These are phyloP conservation scores for Malacosoma neustria DNA, from an alignment of 2,888 invertebrate species.

Conservation along the genomic window DNA sequence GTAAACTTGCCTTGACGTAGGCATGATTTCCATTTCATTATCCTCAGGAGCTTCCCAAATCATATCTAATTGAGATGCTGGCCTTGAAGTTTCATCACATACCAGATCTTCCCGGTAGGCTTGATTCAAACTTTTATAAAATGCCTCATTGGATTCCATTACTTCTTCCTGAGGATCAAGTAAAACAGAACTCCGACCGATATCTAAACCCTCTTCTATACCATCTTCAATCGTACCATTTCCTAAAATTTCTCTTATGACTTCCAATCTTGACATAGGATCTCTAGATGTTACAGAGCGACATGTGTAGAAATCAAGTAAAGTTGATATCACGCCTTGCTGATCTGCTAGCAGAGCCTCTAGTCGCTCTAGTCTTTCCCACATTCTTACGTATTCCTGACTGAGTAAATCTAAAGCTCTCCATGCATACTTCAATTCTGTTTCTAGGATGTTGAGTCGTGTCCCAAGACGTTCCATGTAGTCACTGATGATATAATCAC, in stretches of 20 bases:
- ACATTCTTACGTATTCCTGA: slow-evolving; percentile 95
- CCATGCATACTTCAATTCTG: slow-evolving; percentile 95
- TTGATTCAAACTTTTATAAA: slow-evolving; percentile 90
- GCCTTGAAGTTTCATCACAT: slow-evolving; percentile 76
- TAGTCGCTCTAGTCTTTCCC: slow-evolving; percentile 91
- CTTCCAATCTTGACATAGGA: slow-evolving; percentile 70
- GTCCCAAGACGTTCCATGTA: slow-evolving; percentile 94
- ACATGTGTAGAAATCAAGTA: slow-evolving; percentile 85
- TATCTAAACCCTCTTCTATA: slow-evolving; percentile 78
- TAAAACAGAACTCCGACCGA: slow-evolving; percentile 53
- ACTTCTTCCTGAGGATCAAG: slow-evolving; percentile 59
- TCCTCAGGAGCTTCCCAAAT: slow-evolving; percentile 92
- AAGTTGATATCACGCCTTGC: slow-evolving; percentile 91
- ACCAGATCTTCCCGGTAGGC: slow-evolving; percentile 89
- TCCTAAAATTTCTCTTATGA: slow-evolving; percentile 78
- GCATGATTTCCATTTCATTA: slow-evolving; percentile 72
- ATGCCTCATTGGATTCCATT: slow-evolving; percentile 88
- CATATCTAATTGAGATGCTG: slow-evolving; percentile 86
- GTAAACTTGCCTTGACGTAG: slow-evolving; percentile 78
- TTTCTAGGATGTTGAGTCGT: slow-evolving; percentile 89
- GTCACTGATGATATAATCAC: slow-evolving; percentile 88
- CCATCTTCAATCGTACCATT: slow-evolving; percentile 80
- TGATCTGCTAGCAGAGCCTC: slow-evolving; percentile 91
- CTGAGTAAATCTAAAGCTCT: slow-evolving; percentile 91
- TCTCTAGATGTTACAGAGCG: slow-evolving; percentile 67